Percentiles rank a stretch among this genome's conserved stretches.
phyloP scores from a whole-genome alignment of 2,113 vertebrate genomes.

The Cyrtonyx montezumae region DNA sequence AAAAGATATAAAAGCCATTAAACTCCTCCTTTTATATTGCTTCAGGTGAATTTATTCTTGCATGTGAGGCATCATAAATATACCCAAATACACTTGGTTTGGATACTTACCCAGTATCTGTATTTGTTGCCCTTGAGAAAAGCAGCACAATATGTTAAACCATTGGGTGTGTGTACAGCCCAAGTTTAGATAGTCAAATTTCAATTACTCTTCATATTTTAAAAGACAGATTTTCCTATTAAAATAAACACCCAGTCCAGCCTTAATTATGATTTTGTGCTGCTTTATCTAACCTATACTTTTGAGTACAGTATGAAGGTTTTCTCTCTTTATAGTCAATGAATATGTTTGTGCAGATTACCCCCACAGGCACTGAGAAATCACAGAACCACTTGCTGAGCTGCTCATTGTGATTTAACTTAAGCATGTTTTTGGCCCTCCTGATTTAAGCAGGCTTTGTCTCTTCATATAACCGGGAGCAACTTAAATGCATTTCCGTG shows the following conservation, averaged over 20 bases:
- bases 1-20: not conserved
- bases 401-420: not conserved
- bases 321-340: not conserved
- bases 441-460: not conserved
- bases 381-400: not conserved
- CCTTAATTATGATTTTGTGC: not conserved
- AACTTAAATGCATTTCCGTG: not conserved
- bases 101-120: not conserved
- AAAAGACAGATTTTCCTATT: not conserved
- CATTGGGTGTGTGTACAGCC: not conserved
- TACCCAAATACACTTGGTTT: not conserved
- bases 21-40: not conserved
- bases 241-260: not conserved
- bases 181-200: not conserved
- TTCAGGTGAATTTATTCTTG: not conserved
- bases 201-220: not conserved
- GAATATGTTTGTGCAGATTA: not conserved
- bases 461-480: not conserved
- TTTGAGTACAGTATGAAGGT: not conserved
- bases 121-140: slow-evolving; percentile 1
- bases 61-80: not conserved
- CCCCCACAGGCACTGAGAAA: not conserved
- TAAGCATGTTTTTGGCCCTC: not conserved
- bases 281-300: not conserved
- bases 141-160: not conserved